A percentile compares a stretch with the other conserved stretches of the same genome.
phyloP scores from a whole-genome alignment of 2,888 invertebrate species.

The Hydropsyche betteni region DNA sequence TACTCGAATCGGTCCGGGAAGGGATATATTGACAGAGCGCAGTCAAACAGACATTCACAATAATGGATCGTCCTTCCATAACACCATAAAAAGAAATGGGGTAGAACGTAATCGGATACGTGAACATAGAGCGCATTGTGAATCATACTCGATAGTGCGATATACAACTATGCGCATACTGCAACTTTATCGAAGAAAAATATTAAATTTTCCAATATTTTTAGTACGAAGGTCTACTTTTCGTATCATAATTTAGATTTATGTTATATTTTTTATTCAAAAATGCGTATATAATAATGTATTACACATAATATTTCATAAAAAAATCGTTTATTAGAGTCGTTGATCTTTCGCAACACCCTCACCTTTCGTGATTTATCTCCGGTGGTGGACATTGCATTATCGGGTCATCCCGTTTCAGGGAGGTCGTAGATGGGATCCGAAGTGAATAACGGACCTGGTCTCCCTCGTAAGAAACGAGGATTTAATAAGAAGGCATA shows the following conservation, averaged over 20 bases:
- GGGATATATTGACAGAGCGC: conserved; percentile 46
- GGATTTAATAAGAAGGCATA: conserved; percentile 51
- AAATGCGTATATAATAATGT: no score
- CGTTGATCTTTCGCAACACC: neutral
- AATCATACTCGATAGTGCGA: conserved; percentile 37
- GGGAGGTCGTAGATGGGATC: conserved; percentile 6
- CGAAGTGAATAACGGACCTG: conserved; percentile 29
- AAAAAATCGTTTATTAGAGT: no score
- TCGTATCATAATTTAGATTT: no score
- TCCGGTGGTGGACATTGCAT: conserved; percentile 44
- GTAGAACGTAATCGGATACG: conserved; percentile 50
- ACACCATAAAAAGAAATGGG: conserved; percentile 51
- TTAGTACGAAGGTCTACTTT: no score
- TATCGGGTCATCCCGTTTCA: conserved; percentile 42
- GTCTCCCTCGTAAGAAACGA: conserved; percentile 33
- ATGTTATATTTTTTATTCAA: no score
- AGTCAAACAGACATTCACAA: conserved; percentile 50
- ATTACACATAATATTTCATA: no score
- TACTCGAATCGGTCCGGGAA: neutral
- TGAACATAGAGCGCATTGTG: conserved; percentile 38
- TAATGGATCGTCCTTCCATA: conserved; percentile 51
- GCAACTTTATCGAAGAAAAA: neutral
- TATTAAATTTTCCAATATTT: no score
- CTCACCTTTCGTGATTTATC: conserved; percentile 44
- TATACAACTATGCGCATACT: no score